Evolutionary conservation across 1,140 invertebrate species (phyloP).

Genomic region (Micrasema minimum): DNA sequence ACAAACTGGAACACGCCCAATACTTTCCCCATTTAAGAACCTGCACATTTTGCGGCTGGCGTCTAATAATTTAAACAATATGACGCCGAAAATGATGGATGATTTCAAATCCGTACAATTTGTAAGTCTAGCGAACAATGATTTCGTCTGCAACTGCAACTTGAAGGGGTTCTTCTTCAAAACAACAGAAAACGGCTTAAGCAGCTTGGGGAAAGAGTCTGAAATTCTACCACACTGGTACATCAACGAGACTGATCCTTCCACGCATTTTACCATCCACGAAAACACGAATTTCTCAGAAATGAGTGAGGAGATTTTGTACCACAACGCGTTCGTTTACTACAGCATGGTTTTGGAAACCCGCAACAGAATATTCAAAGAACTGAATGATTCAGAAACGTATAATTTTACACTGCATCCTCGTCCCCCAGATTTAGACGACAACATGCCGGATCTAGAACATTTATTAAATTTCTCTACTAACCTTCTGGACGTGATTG

Average conservation of each 20-base stretch:
- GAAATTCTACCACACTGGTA: constrained; percentile 36
- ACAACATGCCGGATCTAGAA: not conserved
- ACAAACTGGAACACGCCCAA: constrained; percentile 62
- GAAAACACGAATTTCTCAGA: constrained; percentile 4
- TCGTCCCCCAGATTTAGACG: not conserved
- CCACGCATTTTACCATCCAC: not conserved
- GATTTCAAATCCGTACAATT: constrained; percentile 18
- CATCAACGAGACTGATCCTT: not conserved
- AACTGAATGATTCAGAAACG: not conserved
- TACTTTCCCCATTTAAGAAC: constrained; percentile 57
- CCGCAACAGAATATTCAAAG: not conserved
- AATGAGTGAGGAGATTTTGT: constrained; percentile 34
- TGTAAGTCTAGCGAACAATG: constrained; percentile 11
- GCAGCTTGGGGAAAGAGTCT: not conserved
- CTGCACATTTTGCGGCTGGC: constrained; percentile 61
- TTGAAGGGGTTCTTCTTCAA: constrained; percentile 8
- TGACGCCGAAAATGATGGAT: constrained; percentile 19
- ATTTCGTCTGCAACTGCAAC: constrained; percentile 26
- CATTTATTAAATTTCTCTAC: constrained; percentile 49
- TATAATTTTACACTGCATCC: not conserved
- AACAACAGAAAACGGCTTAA: not conserved
- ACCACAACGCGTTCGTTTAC: constrained; percentile 43
- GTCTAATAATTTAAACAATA: constrained; percentile 61
- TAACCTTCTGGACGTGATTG: constrained; percentile 57
- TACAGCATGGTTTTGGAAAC: constrained; percentile 34